A percentile compares a stretch with the other conserved stretches of the same genome.
phyloP scores from a whole-genome alignment of 2,113 vertebrate genomes.

The Pimephales promelas region DNA sequence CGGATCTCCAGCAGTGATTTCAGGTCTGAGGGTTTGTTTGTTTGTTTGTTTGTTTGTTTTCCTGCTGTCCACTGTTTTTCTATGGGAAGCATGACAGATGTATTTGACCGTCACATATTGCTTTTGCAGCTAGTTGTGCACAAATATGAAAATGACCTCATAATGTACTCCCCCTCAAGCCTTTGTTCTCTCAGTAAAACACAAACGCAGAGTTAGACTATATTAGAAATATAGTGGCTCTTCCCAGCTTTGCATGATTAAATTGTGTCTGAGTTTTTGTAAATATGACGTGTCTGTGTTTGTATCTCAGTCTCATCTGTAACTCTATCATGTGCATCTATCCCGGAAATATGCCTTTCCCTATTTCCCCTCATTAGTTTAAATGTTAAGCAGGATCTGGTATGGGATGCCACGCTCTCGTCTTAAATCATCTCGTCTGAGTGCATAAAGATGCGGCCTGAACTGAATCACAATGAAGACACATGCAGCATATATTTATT shows the following conservation, averaged over 20 bases:
- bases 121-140: too few species aligned
- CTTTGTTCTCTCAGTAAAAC: too few species aligned
- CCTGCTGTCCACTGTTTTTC: too few species aligned
- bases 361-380: not conserved
- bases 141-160: too few species aligned
- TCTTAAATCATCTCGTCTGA: not conserved
- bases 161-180: too few species aligned
- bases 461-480: slow-evolving; percentile 20
- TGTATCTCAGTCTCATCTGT: not conserved
- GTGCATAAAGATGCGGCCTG: not conserved
- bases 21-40: too few species aligned
- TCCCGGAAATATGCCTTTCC: not conserved
- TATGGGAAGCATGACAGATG: too few species aligned
- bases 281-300: not conserved
- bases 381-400: not conserved
- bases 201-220: too few species aligned
- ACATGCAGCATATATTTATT: not conserved
- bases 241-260: too few species aligned
- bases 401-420: not conserved
- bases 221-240: too few species aligned
- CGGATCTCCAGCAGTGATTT: not conserved
- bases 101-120: too few species aligned
- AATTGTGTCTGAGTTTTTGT: not conserved
- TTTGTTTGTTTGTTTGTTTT: too few species aligned
- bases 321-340: not conserved